Base-by-base conservation (phyloP, 2,797 vertebrate genomes). In the Paramormyrops hopkinsi region DNA sequence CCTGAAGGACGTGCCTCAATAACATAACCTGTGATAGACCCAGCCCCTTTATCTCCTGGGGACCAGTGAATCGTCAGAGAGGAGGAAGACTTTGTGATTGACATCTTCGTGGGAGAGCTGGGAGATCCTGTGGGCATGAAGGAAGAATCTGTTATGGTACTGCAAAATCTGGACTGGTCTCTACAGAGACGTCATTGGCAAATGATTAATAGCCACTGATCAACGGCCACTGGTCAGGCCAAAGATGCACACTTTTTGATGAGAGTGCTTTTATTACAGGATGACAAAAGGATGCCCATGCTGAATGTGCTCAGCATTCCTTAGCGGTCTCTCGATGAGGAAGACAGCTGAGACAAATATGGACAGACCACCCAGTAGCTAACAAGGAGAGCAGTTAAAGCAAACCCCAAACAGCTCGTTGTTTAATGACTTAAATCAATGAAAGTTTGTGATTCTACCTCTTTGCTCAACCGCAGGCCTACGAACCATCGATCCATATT, bases 1-100 rank as follows among this genome's bases (percentile, higher is more conserved):
- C 98, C 98, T 95, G 98, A 99, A 44, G 98, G 96, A 53, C 98
- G 95, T 59, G 97, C 97, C 94, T 99, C 98, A 22, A 99, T 96
- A 25, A 97, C 93, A 12, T 98, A 99, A 89, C 98, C 97, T 0
- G 94, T 97, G 86, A 98, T 96, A 14, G 96, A 96, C 0, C 96
- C 95, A 44, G 92, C 92, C 53, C 98, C 98, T 0, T 91, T 85
- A 0, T 95, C 94, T 29, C 98, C 98, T 89, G 97, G 97, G 0
- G 95, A 93, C 98, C 98, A 99, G 44, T 96, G 97, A 54, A 99
- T 93, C 0, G 95, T 97, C 90, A 99, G 95, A 17, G 95, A 95
- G 1, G 97, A 96, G 86, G 97, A 90, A 0, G 97, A 97, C 92
- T 98, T 99, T 91, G 96, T 97, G 94, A 99, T 96, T 59, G 96